phyloP scores from a whole-genome alignment of 2,113 vertebrate genomes.

The Climacteris rufus region DNA sequence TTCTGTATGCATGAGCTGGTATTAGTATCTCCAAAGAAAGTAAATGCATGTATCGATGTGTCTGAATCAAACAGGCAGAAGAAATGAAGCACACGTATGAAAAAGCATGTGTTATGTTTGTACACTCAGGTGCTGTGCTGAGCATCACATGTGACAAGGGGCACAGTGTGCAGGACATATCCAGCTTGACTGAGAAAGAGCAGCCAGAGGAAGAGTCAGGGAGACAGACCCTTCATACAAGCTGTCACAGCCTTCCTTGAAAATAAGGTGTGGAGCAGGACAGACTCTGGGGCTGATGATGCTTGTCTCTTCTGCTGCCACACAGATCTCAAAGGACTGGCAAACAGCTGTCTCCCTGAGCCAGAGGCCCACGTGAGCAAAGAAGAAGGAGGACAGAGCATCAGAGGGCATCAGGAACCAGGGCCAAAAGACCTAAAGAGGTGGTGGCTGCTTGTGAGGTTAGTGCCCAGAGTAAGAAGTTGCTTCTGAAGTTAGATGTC shows the following conservation, averaged over 20 bases:
- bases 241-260: neutral
- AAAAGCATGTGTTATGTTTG: neutral
- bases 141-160: fast-evolving
- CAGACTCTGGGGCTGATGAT: neutral
- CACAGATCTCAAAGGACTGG: neutral
- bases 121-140: neutral
- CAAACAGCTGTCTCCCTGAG: fast-evolving
- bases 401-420: neutral
- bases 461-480: neutral
- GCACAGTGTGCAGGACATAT: fast-evolving
- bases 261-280: neutral
- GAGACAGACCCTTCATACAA: fast-evolving
- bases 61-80: neutral
- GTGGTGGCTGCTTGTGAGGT: fast-evolving
- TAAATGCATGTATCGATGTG: slow-evolving; percentile 2
- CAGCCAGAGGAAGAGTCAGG: neutral
- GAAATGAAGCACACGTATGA: neutral
- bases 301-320: neutral
- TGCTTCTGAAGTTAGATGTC: neutral
- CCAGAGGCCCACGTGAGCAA: neutral
- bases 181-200: neutral
- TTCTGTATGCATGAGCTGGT: slow-evolving; percentile 24
- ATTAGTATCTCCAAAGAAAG: slow-evolving; percentile 27
- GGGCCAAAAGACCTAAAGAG: neutral
- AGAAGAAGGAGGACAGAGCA: neutral